Conservation (phyloP, 2,888 invertebrate species). For the Notocelia uddmanniana region DNA sequence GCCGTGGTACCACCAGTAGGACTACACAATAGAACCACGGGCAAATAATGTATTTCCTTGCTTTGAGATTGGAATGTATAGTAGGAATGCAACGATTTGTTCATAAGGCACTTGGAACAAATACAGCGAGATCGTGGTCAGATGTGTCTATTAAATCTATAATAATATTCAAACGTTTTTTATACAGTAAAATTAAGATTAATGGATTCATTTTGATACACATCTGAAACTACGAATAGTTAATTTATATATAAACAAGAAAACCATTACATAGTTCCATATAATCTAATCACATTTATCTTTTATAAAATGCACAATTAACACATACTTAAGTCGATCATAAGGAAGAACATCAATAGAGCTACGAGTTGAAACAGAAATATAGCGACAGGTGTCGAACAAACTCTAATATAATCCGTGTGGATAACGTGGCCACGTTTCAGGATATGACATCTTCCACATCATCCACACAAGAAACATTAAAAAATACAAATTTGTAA, state of each 20-base stretch:
- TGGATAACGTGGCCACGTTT: conserved; percentile 53
- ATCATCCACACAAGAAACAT: conserved; percentile 55
- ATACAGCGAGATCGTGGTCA: conserved; percentile 73
- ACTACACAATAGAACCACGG: no score
- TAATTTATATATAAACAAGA: conserved; percentile 63
- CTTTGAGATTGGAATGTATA: conserved; percentile 65
- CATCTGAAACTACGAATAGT: conserved; percentile 52
- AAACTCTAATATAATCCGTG: conserved; percentile 52
- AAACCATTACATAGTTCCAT: conserved; percentile 75
- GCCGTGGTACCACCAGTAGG: no score
- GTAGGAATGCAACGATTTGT: conserved; percentile 80
- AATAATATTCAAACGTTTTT: conserved; percentile 27
- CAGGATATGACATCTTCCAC: conserved; percentile 48
- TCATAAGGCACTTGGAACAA: conserved; percentile 85
- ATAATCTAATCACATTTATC: conserved; percentile 70
- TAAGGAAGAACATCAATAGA: conserved; percentile 64
- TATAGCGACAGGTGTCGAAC: conserved; percentile 49
- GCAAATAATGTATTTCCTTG: no score
- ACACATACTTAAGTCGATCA: conserved; percentile 65
- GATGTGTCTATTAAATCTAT: conserved; percentile 47
- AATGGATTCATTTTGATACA: conserved; percentile 27
- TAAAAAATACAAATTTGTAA: conserved; percentile 84
- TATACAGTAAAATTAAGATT: conserved; percentile 32
- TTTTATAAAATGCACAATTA: conserved; percentile 65
- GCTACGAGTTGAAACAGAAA: conserved; percentile 56